Conservation (phyloP, 2,113 vertebrate genomes). For the Cyprinodon brontotheroides region DNA sequence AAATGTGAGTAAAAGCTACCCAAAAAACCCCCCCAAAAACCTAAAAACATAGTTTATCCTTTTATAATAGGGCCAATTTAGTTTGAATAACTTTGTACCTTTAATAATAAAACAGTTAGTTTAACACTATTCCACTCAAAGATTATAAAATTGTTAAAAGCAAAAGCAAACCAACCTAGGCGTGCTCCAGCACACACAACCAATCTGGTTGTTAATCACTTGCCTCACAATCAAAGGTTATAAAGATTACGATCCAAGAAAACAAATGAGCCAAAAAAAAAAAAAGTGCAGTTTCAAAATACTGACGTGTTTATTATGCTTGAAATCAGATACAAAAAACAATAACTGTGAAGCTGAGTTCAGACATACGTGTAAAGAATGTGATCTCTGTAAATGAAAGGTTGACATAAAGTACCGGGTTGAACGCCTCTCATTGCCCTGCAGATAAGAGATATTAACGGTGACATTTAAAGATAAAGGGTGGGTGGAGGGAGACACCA, state of each 20-base stretch:
- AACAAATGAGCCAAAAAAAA: not conserved
- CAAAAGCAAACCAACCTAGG: not conserved
- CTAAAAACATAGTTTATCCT: too few relatives aligned
- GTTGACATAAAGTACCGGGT: not conserved
- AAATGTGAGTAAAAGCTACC: too few relatives aligned
- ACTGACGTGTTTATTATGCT: not conserved
- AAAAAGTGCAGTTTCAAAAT: not conserved
- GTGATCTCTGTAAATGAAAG: not conserved
- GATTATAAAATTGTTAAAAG: not conserved
- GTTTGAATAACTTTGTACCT: too few relatives aligned
- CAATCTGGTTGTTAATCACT: not conserved
- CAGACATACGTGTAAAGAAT: not conserved
- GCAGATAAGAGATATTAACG: not conserved
- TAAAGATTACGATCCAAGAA: not conserved
- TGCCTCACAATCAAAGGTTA: not conserved
- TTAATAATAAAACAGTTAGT: not conserved
- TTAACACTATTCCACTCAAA: not conserved
- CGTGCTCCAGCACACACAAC: not conserved
- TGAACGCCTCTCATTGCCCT: not conserved
- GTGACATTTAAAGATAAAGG: not conserved
- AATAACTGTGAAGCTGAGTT: not conserved
- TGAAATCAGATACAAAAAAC: not conserved
- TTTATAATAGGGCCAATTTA: too few relatives aligned
- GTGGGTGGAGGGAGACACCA: conserved; percentile 51
- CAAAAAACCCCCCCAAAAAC: too few relatives aligned